Conservation (phyloP, 2,797 vertebrate species). For the Bryconaethiops microstoma region DNA sequence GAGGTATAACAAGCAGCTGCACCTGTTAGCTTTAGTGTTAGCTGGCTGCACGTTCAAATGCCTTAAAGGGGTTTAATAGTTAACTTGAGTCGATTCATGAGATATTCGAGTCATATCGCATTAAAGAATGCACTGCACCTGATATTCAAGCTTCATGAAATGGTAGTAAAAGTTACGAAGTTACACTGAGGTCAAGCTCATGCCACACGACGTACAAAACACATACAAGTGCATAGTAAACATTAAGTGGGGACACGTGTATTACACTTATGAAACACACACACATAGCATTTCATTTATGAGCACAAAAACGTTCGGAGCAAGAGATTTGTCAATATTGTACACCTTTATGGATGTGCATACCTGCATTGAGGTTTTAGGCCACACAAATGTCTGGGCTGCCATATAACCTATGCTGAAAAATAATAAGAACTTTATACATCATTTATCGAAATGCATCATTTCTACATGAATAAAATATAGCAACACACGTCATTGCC, state of each 20-base stretch:
- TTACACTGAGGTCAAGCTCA: conserved; percentile 44
- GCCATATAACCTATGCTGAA: not conserved
- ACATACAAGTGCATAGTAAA: conserved; percentile 54
- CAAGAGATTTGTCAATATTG: not conserved
- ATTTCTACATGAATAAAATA: not conserved
- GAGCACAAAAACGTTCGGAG: conserved; percentile 25
- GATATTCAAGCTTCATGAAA: conserved; percentile 31
- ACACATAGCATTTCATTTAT: not conserved
- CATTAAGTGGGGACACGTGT: conserved; percentile 46
- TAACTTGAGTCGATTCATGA: conserved; percentile 15
- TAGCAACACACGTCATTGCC: not conserved
- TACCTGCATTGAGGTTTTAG: not conserved
- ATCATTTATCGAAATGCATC: not conserved
- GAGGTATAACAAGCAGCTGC: not conserved
- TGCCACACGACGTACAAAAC: conserved; percentile 37
- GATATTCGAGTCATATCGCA: conserved; percentile 13
- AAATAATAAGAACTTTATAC: not conserved
- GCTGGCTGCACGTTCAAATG: conserved; percentile 3
- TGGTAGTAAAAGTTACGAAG: conserved; percentile 5
- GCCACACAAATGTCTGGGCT: not conserved
- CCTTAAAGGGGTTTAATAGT: conserved; percentile 49
- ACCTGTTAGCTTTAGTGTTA: not conserved
- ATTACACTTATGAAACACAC: conserved; percentile 53
- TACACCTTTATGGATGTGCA: conserved; percentile 31
- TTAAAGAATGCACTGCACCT: conserved; percentile 32